These are phyloP conservation scores for Nephotettix cincticeps DNA, from an alignment of 1,140 invertebrate genomes.

Conservation along the genomic window DNA sequence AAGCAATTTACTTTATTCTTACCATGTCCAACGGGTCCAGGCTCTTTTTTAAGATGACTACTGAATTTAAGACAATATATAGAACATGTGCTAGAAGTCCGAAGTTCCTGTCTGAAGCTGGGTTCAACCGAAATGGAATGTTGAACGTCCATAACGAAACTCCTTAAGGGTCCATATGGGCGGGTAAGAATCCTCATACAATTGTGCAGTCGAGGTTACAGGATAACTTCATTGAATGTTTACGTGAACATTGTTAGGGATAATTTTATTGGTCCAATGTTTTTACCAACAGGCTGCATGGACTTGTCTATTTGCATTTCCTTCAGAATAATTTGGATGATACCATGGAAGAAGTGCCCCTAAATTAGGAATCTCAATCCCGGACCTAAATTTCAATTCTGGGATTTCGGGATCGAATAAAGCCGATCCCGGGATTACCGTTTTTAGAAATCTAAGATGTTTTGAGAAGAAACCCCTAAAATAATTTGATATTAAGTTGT, in stretches of 20 bases:
- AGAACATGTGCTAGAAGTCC: not conserved
- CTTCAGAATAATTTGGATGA: not conserved
- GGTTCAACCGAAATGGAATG: conserved; percentile 44
- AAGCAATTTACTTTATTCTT: not conserved
- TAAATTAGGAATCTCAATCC: not conserved
- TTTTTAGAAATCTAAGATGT: too few species aligned
- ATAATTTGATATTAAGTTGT: too few species aligned
- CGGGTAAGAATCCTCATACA: conserved; percentile 45
- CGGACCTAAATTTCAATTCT: too few species aligned
- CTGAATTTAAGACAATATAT: not conserved
- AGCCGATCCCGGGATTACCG: too few species aligned
- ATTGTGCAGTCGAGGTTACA: conserved; percentile 42
- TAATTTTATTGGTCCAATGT: not conserved
- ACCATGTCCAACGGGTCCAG: not conserved
- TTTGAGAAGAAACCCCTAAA: too few species aligned
- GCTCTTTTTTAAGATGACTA: not conserved
- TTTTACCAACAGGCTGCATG: not conserved
- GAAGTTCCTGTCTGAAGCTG: not conserved
- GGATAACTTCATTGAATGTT: conserved; percentile 46
- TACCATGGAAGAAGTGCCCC: not conserved
- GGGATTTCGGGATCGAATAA: too few species aligned
- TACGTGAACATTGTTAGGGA: too few species aligned
- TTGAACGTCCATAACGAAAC: conserved; percentile 48
- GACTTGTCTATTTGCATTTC: not conserved
- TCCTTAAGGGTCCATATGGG: conserved; percentile 47